A percentile compares a stretch with the other conserved stretches of the same genome.
These are phyloP conservation scores for Napeogenes inachia DNA, from an alignment of 2,888 invertebrate genomes.

Conservation along the genomic window DNA sequence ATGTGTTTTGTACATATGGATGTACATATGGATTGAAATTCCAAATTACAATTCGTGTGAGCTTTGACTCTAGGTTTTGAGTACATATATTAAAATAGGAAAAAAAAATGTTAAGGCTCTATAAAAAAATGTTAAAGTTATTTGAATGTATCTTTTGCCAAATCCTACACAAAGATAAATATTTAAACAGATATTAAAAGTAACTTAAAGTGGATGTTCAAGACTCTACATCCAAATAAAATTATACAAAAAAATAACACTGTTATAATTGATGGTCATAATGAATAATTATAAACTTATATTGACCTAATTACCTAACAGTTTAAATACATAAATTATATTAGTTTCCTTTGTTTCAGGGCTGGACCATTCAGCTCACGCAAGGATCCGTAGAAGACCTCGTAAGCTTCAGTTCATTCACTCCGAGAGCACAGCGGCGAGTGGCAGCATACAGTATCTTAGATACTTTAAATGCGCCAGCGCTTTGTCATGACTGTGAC, in stretches of 20 bases:
- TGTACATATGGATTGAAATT: too few relatives aligned
- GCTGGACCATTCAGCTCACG: constrained; percentile 33
- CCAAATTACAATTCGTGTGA: too few relatives aligned
- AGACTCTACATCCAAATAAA: neutral
- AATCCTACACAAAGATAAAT: too few relatives aligned
- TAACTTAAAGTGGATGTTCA: neutral
- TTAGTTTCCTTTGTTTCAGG: constrained; percentile 41
- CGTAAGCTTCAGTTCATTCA: constrained; percentile 40
- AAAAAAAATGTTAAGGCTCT: too few relatives aligned
- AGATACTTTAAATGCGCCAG: constrained; percentile 46
- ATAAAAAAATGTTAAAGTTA: too few relatives aligned
- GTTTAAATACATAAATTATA: constrained; percentile 24
- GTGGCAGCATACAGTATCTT: constrained; percentile 28
- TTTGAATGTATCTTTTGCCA: too few relatives aligned
- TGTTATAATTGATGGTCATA: constrained; percentile 28
- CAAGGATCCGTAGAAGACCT: constrained; percentile 24
- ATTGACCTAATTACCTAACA: constrained; percentile 27
- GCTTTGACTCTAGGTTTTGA: too few relatives aligned
- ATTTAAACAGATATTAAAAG: too few relatives aligned
- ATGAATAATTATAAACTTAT: constrained; percentile 24
- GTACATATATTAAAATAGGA: too few relatives aligned
- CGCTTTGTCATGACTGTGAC: constrained; percentile 46
- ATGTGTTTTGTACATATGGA: too few relatives aligned
- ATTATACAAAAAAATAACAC: constrained; percentile 11
- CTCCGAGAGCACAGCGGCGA: constrained; percentile 38